Evolutionary conservation across 2,797 vertebrate genomes (phyloP).

Genomic region (Myiotriccus ornatus): DNA sequence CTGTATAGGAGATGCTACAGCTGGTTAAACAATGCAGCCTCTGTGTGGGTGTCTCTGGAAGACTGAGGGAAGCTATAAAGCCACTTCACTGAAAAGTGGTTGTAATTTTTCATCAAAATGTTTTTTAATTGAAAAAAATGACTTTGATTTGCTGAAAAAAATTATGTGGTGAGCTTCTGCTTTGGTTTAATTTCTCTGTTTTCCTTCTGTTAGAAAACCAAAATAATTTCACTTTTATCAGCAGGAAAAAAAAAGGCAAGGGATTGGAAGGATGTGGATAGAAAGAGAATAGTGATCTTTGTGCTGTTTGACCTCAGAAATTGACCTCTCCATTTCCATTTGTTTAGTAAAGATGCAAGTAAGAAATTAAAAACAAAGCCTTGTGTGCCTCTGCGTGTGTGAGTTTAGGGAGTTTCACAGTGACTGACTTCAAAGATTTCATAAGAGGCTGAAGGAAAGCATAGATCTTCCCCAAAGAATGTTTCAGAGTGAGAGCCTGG

Average conservation of each 20-base stretch:
- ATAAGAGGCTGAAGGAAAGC: background rate
- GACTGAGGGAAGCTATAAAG: slow-evolving; percentile 33
- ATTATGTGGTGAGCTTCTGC: background rate
- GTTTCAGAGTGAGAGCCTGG: background rate
- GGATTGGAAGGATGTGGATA: background rate
- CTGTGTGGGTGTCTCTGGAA: background rate
- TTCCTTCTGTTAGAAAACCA: slow-evolving; percentile 18
- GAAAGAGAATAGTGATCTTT: background rate
- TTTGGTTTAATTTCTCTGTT: background rate
- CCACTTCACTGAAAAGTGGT: slow-evolving; percentile 10
- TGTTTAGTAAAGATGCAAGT: background rate
- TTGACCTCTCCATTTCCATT: background rate
- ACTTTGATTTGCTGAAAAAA: slow-evolving; percentile 26
- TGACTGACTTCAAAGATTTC: background rate
- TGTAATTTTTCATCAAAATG: slow-evolving; percentile 51
- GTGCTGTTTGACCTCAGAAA: background rate
- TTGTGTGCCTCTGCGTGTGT: rapidly evolving
- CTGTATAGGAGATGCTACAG: background rate
- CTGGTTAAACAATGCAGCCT: slow-evolving; percentile 26
- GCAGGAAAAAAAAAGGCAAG: background rate
- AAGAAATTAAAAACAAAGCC: background rate
- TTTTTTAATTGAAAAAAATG: slow-evolving; percentile 19
- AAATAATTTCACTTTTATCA: slow-evolving; percentile 36
- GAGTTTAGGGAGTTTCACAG: background rate
- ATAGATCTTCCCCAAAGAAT: background rate